Evolutionary conservation across 2,113 vertebrate species (phyloP), one percentile per base, ranked within the genome.

Genomic region (Leucopternis melanops): DNA sequence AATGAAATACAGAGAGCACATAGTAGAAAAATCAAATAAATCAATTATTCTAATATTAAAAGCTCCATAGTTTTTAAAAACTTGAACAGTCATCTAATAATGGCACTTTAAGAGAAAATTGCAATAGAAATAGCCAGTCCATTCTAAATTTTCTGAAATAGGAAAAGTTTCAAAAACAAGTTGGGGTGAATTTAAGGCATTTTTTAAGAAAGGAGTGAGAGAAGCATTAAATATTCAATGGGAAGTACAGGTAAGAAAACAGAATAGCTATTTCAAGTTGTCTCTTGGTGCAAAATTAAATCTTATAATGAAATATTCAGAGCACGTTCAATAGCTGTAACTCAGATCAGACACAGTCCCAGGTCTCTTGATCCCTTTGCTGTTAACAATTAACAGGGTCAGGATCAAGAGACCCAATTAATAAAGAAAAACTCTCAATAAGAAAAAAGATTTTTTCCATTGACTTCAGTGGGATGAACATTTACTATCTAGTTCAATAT

Each of bases 381-480:
- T 93, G 93, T 95, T 96, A 96, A 95, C 94, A 95, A 93, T 96
- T 96, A 96, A 92, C 71, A 90, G 81, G 74, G 88, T 79, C 85
- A 80, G 49, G 87, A 95, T 94, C 57, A 91, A 86, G 92, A 95
- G 81, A 42, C 63, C 54, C 26, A 90, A 82, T 94, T 95, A 96
- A 94, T 95, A 90, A 89, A 77, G 74, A 88, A 71, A 69, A 81
- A 69, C 42, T 87, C 69, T 69, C 11, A 57, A 45, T 63, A 90
- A 73, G 80, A 80, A 67, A 32, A 69, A 93, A 58, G 17, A 31
- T 36, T 93, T 93, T 90, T 87, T 47, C 61, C 44, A 32, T 74
- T 92, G 38, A 78, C 36, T 92, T 87, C 57, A 44, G 40, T 72
- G 70, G 31, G 66, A 77, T 52, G 94, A 91, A 66, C 67, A 1